Evolutionary conservation across 1,140 invertebrate genomes (phyloP).

Genomic region (Eubasilissa regina): DNA sequence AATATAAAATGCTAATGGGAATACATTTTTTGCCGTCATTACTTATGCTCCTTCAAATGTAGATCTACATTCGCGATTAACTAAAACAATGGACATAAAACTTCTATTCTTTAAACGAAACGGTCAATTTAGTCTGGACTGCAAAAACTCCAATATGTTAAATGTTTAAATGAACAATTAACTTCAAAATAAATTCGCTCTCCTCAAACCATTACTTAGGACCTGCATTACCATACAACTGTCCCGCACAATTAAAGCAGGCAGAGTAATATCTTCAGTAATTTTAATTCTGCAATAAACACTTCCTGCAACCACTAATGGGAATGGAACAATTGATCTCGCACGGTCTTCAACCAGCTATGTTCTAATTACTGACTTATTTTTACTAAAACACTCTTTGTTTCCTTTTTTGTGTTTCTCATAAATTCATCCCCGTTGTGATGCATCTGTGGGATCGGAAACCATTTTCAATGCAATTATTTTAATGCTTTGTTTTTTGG

Average conservation of each 20-base stretch:
- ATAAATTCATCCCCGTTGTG: no score
- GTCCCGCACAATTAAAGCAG: conserved; percentile 18
- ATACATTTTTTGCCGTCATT: no score
- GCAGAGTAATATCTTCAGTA: conserved; percentile 8
- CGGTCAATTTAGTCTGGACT: conserved; percentile 3
- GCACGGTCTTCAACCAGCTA: neutral
- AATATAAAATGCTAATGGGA: no score
- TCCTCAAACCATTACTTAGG: neutral
- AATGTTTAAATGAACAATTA: conserved; percentile 38
- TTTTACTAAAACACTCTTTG: no score
- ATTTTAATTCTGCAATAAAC: conserved; percentile 28
- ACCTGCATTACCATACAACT: conserved; percentile 26
- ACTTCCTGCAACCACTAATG: conserved; percentile 30
- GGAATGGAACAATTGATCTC: conserved; percentile 29
- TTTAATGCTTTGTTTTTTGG: no score
- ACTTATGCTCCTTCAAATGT: neutral
- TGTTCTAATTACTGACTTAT: no score
- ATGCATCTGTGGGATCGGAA: no score
- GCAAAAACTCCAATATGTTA: conserved; percentile 29
- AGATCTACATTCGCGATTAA: neutral
- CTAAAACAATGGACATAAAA: conserved; percentile 20
- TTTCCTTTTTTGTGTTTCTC: no score
- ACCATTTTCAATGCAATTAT: no score
- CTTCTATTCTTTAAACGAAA: neutral
- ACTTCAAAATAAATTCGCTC: conserved; percentile 19